Conservation (phyloP, 2,888 invertebrate species). For the Ectemnius lituratus region DNA sequence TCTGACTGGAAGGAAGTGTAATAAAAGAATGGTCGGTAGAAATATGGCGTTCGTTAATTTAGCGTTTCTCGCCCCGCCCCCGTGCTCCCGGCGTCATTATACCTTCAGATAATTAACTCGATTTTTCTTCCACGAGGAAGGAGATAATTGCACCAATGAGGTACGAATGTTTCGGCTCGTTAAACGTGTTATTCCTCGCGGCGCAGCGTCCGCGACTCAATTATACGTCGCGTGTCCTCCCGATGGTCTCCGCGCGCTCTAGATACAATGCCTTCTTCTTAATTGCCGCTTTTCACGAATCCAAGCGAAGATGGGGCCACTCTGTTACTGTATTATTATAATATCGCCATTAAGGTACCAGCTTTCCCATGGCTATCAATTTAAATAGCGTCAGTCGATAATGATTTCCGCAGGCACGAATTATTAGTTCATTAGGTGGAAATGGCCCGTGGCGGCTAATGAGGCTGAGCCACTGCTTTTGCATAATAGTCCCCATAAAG, state of each 20-base stretch:
- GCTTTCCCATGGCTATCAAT: constrained; percentile 23
- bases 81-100: constrained; percentile 52
- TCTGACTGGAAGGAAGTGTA: constrained; percentile 25
- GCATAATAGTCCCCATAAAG: constrained; percentile 60
- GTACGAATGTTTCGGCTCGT: constrained; percentile 64
- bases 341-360: background rate
- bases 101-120: constrained; percentile 64
- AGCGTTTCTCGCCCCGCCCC: constrained; percentile 51
- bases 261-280: no score
- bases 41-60: constrained; percentile 63
- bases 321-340: background rate
- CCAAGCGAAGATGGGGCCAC: background rate
- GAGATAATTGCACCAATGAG: constrained; percentile 63
- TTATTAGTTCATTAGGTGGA: constrained; percentile 59
- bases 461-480: constrained; percentile 53
- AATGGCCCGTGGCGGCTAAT: constrained; percentile 54
- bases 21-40: constrained; percentile 53
- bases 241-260: no score
- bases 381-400: constrained; percentile 40
- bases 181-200: constrained; percentile 60
- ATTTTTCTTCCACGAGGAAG: constrained; percentile 61
- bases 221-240: constrained; percentile 36
- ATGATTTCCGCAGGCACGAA: constrained; percentile 59
- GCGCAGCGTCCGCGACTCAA: constrained; percentile 48
- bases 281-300: background rate